Evolutionary conservation across 30 jellyfish, hydroid and myxozoan genomes (phyloP).

Genomic region (Rhopilema esculentum): DNA sequence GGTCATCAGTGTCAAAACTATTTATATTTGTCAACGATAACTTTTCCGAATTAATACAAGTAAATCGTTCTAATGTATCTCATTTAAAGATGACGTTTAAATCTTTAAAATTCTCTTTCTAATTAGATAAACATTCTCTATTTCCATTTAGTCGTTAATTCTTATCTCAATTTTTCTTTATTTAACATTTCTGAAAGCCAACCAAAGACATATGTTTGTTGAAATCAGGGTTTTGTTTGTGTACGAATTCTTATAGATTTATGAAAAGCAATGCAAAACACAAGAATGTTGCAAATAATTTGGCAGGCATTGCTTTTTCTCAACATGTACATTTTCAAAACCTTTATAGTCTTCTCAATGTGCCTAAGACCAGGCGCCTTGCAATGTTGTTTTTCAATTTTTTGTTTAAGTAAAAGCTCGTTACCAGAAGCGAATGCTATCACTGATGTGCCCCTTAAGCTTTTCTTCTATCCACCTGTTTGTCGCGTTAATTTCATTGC

Average conservation of each 20-base stretch:
- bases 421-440: background rate
- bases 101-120: background rate
- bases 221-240: too few species aligned
- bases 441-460: background rate
- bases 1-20: background rate
- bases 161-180: background rate
- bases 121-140: background rate
- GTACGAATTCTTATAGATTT: too few species aligned
- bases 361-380: background rate
- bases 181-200: background rate
- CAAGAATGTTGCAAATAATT: too few species aligned
- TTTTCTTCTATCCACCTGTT: background rate
- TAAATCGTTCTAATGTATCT: background rate
- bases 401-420: background rate
- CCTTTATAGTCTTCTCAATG: background rate
- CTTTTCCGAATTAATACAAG: background rate
- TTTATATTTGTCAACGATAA: background rate
- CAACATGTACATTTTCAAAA: too few species aligned
- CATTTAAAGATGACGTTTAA: background rate
- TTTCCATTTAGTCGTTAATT: background rate
- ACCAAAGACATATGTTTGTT: too few species aligned
- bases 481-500: background rate
- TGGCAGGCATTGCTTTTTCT: too few species aligned
- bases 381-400: background rate
- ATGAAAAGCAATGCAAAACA: too few species aligned